Percentiles rank a stretch among this genome's conserved stretches.
Conservation (phyloP, 2,888 invertebrate species). For the Desoria tigrina region DNA sequence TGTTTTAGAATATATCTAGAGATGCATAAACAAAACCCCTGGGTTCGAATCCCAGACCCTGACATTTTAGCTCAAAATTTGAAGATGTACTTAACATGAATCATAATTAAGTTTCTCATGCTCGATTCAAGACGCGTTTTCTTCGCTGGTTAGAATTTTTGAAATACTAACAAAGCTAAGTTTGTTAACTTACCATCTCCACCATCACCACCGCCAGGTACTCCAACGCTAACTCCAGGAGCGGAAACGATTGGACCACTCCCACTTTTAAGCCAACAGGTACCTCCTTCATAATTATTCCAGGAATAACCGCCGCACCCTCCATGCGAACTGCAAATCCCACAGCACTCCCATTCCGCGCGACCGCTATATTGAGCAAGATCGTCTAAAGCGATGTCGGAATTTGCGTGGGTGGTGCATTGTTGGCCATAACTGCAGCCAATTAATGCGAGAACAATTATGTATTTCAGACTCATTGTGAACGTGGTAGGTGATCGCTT, state of each 20-base stretch:
- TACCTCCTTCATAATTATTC: conserved; percentile 29
- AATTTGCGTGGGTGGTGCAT: neutral
- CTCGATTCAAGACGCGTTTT: too few relatives aligned
- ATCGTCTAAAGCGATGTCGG: conserved; percentile 24
- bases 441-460: conserved; percentile 12
- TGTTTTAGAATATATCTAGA: too few relatives aligned
- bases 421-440: conserved; percentile 12
- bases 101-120: too few relatives aligned
- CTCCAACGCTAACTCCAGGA: conserved; percentile 15
- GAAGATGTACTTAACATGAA: too few relatives aligned
- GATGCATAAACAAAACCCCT: too few relatives aligned
- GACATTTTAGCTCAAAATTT: too few relatives aligned
- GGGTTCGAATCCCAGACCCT: too few relatives aligned
- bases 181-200: conserved; percentile 24
- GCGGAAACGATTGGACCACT: conserved; percentile 20
- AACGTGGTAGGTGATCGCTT: too few relatives aligned
- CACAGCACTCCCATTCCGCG: conserved; percentile 24
- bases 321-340: conserved; percentile 16
- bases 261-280: conserved; percentile 36
- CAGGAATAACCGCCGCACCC: conserved; percentile 31
- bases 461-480: neutral
- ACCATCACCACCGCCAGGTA: conserved; percentile 15
- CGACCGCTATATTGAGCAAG: conserved; percentile 13
- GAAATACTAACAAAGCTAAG: too few relatives aligned
- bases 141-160: too few relatives aligned